Base-by-base conservation (phyloP, 2,888 invertebrate species). In the Empis stercorea region DNA sequence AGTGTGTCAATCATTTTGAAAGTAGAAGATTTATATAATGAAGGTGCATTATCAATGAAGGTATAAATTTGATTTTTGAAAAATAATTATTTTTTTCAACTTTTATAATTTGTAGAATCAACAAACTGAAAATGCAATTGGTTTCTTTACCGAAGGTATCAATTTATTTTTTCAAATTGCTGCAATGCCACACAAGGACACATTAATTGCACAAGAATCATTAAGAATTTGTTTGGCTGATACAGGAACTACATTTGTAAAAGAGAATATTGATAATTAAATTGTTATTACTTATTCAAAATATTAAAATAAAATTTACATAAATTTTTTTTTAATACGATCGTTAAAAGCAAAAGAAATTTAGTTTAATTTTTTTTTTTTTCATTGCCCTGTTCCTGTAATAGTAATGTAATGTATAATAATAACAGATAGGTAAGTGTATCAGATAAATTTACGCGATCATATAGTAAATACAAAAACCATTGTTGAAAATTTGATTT, bases 151-250 rank as follows among this genome's bases (percentile, higher is more conserved):
- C 46, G 65, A 69, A 15, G 80, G 77, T 0, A 69, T 84, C 7
- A 77, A 79, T 55, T 58, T 65, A 43, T 84, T 78, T 66, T 74
- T 80, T 57, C 72, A 74, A 46, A 67, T 79, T 20, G 83, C 79
- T 1, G 65, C 68, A 1, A 71, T 80, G 0, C 87, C 87, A 0
- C 79, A 84, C 54, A 74, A 75, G 39, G 78, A 79, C 48, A 80
- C 82, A 0, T 76, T 83, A 43, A 65, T 81, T 27, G 83, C 81
- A 0, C 83, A 87, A 63, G 83, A 84, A 58, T 75, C 81, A 0
- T 64, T 86, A 32, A 70, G 80, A 3, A 72, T 77, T 1, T 84
- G 84, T 58, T 75, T 76, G 56, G 78, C 80, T 0, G 68, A 75
- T 38, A 60, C 56, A 17, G 65, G 34, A 3, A 34, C 34, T 3